A percentile compares a stretch with the other conserved stretches of the same genome.
Conservation (phyloP, 1,140 invertebrate species). For the Sarcophaga bullata region DNA sequence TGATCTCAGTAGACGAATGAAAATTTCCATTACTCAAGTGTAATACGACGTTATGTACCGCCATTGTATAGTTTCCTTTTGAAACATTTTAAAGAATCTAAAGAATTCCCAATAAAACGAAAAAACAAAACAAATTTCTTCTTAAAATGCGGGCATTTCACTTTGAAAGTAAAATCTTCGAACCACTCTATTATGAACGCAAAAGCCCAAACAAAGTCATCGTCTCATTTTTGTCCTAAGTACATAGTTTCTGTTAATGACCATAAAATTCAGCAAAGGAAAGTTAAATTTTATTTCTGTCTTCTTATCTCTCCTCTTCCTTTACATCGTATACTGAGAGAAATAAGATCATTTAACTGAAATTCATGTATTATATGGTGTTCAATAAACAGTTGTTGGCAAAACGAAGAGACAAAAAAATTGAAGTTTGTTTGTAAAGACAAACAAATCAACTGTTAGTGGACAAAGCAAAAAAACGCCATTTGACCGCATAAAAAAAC, state of each 20-base stretch:
- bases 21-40: no score
- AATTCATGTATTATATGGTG: slow-evolving; percentile 26
- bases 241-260: slow-evolving; percentile 33
- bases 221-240: slow-evolving; percentile 33
- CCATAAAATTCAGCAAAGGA: slow-evolving; percentile 9
- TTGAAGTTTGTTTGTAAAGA: neutral
- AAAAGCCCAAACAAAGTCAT: slow-evolving; percentile 20
- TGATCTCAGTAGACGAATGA: no score
- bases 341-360: slow-evolving; percentile 36
- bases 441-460: neutral
- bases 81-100: neutral
- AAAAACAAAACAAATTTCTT: slow-evolving; percentile 10
- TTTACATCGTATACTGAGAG: neutral
- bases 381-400: slow-evolving; percentile 21
- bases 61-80: no score
- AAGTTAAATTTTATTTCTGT: slow-evolving; percentile 15
- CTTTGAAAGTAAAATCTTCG: slow-evolving; percentile 29
- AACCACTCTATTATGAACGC: neutral
- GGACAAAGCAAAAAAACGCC: neutral
- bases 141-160: slow-evolving; percentile 46
- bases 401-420: neutral
- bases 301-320: no score
- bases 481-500: neutral
- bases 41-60: no score
- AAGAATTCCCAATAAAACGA: slow-evolving; percentile 2